These are phyloP conservation scores for Seira musarum DNA, from an alignment of 2,888 invertebrate genomes.

Conservation along the genomic window DNA sequence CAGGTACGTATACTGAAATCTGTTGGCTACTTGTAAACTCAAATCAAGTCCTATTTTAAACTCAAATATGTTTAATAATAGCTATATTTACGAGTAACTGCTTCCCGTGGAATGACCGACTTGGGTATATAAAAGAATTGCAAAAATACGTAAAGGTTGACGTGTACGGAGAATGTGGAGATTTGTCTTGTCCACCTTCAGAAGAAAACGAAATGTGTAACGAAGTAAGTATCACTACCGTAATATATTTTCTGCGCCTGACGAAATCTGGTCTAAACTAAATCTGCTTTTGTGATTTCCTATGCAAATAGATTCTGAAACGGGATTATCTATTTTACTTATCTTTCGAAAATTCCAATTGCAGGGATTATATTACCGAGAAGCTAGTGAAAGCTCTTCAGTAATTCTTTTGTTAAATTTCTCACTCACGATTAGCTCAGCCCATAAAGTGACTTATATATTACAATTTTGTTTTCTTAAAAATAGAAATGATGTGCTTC, in stretches of 20 bases:
- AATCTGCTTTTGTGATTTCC: too few relatives aligned
- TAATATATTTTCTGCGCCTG: too few relatives aligned
- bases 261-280: too few relatives aligned
- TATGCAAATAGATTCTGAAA: constrained; percentile 49
- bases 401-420: constrained; percentile 31
- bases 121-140: constrained; percentile 89
- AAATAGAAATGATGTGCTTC: constrained; percentile 59
- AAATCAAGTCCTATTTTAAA: too few relatives aligned
- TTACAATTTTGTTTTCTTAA: background rate
- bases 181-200: constrained; percentile 81
- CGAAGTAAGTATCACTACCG: too few relatives aligned
- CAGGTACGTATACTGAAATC: too few relatives aligned
- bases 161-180: constrained; percentile 93
- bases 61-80: too few relatives aligned
- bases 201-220: constrained; percentile 37
- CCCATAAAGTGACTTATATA: background rate
- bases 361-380: constrained; percentile 71
- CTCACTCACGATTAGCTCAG: too few relatives aligned
- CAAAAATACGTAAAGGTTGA: constrained; percentile 90
- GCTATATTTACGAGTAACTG: constrained; percentile 63
- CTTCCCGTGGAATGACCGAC: constrained; percentile 73
- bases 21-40: too few relatives aligned
- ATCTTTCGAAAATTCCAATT: constrained; percentile 71
- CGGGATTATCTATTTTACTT: constrained; percentile 71
- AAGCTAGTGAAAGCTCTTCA: constrained; percentile 70